Evolutionary conservation across 2,888 invertebrate species (phyloP).

Genomic region (Adineta ricciae): DNA sequence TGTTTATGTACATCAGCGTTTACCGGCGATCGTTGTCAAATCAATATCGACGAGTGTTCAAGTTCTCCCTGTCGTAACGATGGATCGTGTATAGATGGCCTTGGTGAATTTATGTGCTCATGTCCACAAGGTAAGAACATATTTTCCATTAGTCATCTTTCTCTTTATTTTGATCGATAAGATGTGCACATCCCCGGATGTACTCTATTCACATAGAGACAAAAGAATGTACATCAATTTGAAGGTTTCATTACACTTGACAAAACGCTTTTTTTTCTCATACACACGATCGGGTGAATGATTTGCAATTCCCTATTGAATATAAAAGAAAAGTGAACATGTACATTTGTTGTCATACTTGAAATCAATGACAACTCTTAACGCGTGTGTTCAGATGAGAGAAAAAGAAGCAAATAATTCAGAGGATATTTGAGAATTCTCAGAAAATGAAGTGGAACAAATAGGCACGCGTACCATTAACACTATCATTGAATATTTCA

Average conservation of each 20-base stretch:
- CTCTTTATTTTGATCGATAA: not conserved
- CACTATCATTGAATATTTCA: too few relatives aligned
- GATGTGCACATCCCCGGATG: constrained; percentile 11
- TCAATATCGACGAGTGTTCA: constrained; percentile 1
- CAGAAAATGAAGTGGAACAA: constrained; percentile 9
- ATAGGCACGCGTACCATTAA: not conserved
- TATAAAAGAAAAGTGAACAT: not conserved
- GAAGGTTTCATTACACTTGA: constrained; percentile 4
- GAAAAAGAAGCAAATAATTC: not conserved
- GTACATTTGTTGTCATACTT: constrained; percentile 5
- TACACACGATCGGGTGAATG: not conserved
- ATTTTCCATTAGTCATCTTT: not conserved
- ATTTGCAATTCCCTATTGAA: constrained; percentile 15
- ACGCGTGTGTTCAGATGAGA: not conserved
- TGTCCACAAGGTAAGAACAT: not conserved
- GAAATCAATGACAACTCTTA: not conserved
- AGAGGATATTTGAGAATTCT: not conserved
- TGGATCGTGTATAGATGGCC: not conserved
- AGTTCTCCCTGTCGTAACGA: not conserved
- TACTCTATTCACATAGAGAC: not conserved
- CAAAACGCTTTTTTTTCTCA: not conserved
- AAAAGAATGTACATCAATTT: not conserved
- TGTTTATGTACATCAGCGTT: constrained; percentile 8
- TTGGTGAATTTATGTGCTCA: not conserved
- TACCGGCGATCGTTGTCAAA: not conserved